Evolutionary conservation across 2,113 vertebrate genomes (phyloP), one percentile per base, ranked within the genome.

Genomic region (Aviceda subcristata): DNA sequence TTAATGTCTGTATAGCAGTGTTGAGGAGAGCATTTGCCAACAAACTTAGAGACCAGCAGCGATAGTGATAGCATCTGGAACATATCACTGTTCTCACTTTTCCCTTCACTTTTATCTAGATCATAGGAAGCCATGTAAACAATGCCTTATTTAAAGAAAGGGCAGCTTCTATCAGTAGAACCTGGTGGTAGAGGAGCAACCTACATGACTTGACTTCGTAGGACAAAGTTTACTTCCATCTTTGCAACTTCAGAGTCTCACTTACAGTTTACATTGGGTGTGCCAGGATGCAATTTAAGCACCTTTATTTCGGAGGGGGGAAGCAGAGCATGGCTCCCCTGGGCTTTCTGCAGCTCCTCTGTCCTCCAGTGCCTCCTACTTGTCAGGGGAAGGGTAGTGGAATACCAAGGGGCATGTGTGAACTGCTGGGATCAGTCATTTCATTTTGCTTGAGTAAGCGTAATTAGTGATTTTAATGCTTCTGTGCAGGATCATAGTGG

Each of bases 71-170:
- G 56, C 21, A 6, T 8, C 68, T 17, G 41, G 38, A 51, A 63
- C 23, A 1, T 41, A 30, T 45, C 63, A 9, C 57, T 3, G 1
- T 10, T 23, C 43, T 73, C 3, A 7, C 56, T 56, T 36, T 26
- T 48, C 77, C 56, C 43, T 81, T 50, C 38, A 12, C 53, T 24
- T 48, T 3, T 3, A 1, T 5, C 67, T 75, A 48, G 51, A 20
- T 3, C 80, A 32, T 21, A 82, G 92, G 88, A 96, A 97, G 84
- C 94, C 97, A 92, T 89, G 84, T 26, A 64, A 90, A 73, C 3
- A 29, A 97, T 95, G 96, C 96, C 97, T 97, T 97, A 97, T 4
- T 36, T 79, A 79, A 78, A 72, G 79, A 68, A 86, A 55, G 59
- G 96, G 92, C 95, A 96, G 93, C 87, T 95, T 76, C 87, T 86